These are phyloP conservation scores for Misgurnus anguillicaudatus DNA, from an alignment of 2,113 vertebrate species.

Conservation along the genomic window DNA sequence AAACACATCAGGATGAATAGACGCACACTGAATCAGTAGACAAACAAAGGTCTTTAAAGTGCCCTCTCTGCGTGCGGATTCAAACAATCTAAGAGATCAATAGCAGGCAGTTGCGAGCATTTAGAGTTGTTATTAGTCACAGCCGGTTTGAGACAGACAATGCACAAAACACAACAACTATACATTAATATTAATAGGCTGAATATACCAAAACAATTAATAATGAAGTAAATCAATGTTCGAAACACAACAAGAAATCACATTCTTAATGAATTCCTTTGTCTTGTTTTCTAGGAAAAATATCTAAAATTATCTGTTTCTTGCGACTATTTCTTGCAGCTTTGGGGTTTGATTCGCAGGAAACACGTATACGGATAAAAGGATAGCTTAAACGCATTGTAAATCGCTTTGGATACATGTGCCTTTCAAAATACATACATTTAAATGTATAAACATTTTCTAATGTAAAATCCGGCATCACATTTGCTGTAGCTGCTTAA, in stretches of 20 bases:
- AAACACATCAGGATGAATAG: constrained; percentile 56
- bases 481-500: no score
- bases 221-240: no score
- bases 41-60: constrained; percentile 7
- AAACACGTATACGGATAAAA: no score
- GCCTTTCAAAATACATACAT: no score
- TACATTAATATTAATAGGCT: neutral
- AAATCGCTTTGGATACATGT: no score
- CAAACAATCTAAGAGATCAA: neutral
- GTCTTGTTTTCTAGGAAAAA: neutral
- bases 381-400: no score
- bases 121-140: neutral
- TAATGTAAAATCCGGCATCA: no score
- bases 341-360: no score
- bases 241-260: no score
- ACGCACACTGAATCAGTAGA: constrained; percentile 37
- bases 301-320: neutral
- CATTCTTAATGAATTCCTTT: no score
- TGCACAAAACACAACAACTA: neutral
- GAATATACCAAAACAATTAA: neutral
- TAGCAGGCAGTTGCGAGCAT: neutral
- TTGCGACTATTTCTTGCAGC: no score
- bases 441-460: no score
- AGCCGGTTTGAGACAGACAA: neutral
- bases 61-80: neutral